phyloP scores from a whole-genome alignment of 2,888 invertebrate genomes.

The Lochmaea crataegi region DNA sequence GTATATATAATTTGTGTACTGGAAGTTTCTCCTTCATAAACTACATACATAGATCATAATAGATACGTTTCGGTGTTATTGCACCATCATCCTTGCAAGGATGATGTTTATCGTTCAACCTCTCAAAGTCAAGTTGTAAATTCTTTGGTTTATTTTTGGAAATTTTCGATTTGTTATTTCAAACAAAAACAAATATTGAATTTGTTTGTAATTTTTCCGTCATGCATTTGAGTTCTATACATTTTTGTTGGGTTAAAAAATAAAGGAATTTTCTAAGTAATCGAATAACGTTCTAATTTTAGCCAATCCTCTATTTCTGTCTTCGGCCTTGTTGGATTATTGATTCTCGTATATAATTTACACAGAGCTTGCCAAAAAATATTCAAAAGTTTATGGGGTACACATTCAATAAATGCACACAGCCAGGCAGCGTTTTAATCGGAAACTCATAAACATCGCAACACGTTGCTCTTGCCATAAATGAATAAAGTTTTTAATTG shows the following conservation, averaged over 20 bases:
- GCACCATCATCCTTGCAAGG: no score
- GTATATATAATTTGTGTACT: no score
- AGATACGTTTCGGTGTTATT: no score
- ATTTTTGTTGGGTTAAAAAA: background rate
- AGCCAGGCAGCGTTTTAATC: background rate
- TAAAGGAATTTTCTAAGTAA: background rate
- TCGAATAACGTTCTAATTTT: conserved; percentile 10
- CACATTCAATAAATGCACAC: background rate
- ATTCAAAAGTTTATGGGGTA: background rate
- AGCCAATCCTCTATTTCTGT: conserved; percentile 8
- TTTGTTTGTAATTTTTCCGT: no score
- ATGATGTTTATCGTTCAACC: no score
- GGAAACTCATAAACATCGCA: background rate
- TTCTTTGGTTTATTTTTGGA: background rate
- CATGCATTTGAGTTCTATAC: background rate
- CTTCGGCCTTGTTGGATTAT: conserved; percentile 9
- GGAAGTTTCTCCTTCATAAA: no score
- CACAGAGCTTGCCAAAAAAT: conserved; percentile 12
- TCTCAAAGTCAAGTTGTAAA: no score
- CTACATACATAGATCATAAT: no score
- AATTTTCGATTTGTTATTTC: background rate
- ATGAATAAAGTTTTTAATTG: background rate
- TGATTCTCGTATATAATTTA: conserved; percentile 11
- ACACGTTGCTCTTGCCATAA: background rate
- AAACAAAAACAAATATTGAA: background rate